Percentiles rank a stretch among this genome's conserved stretches.
These are phyloP conservation scores for Sycophila texana DNA, from an alignment of 2,888 invertebrate genomes.

Conservation along the genomic window DNA sequence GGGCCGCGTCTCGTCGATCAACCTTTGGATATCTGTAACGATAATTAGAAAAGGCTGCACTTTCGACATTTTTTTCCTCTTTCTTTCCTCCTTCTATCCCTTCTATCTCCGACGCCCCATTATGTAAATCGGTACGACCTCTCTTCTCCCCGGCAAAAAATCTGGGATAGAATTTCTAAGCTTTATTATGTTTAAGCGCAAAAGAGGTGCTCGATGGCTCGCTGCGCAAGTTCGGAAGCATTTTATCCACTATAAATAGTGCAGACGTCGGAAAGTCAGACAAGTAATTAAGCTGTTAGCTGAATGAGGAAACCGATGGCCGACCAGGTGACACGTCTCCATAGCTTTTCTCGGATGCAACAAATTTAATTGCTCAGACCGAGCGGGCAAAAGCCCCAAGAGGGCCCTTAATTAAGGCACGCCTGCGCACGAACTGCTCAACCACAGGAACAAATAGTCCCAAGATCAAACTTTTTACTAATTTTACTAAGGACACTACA, in stretches of 20 bases:
- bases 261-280: no score
- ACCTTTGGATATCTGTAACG: conserved; percentile 54
- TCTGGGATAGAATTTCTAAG: background rate
- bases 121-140: conserved; percentile 63
- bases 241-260: no score
- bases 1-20: background rate
- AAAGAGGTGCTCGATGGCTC: no score
- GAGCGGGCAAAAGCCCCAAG: background rate
- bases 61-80: conserved; percentile 57
- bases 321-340: conserved; percentile 1
- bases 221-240: no score
- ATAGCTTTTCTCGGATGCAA: background rate
- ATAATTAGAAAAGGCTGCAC: conserved; percentile 66
- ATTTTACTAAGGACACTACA: no score
- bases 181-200: conserved; percentile 32
- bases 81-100: conserved; percentile 57
- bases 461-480: no score
- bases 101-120: conserved; percentile 61
- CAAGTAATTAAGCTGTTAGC: no score
- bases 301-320: background rate
- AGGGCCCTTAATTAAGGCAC: conserved; percentile 11
- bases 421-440: background rate
- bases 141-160: conserved; percentile 5
- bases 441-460: background rate
- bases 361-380: conserved; percentile 23